These are phyloP conservation scores for Poicephalus gulielmi DNA, from an alignment of 2,113 vertebrate genomes.

Conservation along the genomic window DNA sequence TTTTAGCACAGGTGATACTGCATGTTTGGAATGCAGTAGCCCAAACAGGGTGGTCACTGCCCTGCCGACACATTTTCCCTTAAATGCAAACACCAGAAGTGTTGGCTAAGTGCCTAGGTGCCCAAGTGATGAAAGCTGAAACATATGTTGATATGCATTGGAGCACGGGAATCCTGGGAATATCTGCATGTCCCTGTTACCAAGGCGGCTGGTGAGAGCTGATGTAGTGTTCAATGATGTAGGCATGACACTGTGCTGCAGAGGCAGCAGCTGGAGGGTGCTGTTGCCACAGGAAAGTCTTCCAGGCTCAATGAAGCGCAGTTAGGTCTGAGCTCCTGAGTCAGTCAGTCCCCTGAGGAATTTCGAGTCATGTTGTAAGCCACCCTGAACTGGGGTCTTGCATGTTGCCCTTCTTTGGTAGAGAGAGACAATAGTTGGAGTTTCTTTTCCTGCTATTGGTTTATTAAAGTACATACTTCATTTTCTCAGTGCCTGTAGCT, in stretches of 20 bases:
- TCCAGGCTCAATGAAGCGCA: neutral
- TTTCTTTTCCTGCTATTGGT: neutral
- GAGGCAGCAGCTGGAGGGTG: constrained; percentile 40
- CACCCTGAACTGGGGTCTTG: neutral
- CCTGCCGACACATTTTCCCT: too few relatives aligned
- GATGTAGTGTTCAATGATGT: neutral
- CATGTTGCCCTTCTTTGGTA: neutral
- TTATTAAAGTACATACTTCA: neutral
- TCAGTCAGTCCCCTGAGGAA: neutral
- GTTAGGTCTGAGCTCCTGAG: neutral
- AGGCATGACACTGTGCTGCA: neutral
- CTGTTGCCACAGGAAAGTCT: neutral
- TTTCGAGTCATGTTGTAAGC: neutral
- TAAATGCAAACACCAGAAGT: neutral
- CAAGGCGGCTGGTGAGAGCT: neutral
- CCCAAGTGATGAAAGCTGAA: neutral
- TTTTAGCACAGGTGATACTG: fast-evolving
- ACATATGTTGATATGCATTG: neutral
- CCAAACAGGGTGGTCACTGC: neutral
- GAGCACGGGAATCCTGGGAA: neutral
- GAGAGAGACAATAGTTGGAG: neutral
- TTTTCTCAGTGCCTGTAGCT: neutral
- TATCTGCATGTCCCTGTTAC: neutral
- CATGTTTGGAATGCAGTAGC: neutral
- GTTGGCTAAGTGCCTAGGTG: neutral